Evolutionary conservation across 2,888 invertebrate species (phyloP).

Genomic region (Rhodophaea formosa): DNA sequence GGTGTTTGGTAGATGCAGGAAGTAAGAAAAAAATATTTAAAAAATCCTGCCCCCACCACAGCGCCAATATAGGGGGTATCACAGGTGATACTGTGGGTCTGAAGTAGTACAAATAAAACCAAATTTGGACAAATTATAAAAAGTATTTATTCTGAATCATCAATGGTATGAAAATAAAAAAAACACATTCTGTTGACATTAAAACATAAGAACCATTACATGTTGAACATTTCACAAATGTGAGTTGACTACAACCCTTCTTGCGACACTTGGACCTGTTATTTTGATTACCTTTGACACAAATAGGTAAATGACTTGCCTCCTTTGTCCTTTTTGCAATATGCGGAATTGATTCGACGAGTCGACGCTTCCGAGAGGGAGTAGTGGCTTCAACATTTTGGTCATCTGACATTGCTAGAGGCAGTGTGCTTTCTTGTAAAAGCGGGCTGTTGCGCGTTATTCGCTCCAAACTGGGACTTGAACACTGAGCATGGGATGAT

Average conservation of each 20-base stretch:
- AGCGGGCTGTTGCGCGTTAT: not conserved
- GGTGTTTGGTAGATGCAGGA: no score
- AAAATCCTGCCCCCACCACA: no score
- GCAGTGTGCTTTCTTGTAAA: no score
- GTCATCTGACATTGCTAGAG: no score
- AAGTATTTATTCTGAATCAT: not conserved
- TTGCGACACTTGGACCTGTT: slow-evolving; percentile 15
- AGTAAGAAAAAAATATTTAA: no score
- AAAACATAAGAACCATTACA: slow-evolving; percentile 17
- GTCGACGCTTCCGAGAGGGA: not conserved
- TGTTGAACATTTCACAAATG: slow-evolving; percentile 18
- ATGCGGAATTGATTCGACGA: slow-evolving; percentile 8
- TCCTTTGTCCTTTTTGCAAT: slow-evolving; percentile 6
- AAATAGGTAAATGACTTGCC: slow-evolving; percentile 12
- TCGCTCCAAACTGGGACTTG: not conserved
- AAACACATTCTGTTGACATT: slow-evolving; percentile 19
- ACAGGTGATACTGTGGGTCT: not conserved
- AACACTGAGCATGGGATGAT: not conserved
- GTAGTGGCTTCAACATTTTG: not conserved
- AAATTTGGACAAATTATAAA: not conserved
- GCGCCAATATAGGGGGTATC: not conserved
- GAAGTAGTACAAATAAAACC: not conserved
- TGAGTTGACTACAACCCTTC: slow-evolving; percentile 12
- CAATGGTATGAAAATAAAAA: not conserved
- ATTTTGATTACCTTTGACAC: slow-evolving; percentile 17